Percentiles rank a stretch among this genome's conserved stretches.
Conservation (phyloP, 2,797 vertebrate genomes). For the Danio kyathit region DNA sequence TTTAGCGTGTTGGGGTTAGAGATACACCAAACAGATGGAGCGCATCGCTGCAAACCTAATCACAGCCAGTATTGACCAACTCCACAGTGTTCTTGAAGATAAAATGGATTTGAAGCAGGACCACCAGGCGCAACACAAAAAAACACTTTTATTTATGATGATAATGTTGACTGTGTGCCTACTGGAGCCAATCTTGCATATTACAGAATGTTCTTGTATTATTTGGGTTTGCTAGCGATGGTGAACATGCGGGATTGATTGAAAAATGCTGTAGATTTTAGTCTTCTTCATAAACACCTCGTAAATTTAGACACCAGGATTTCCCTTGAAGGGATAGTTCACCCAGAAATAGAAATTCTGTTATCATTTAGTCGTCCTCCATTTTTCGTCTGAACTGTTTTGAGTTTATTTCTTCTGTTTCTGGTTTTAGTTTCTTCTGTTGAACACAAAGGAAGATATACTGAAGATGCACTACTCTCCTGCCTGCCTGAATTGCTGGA, state of each 20-base stretch:
- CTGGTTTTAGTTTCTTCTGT: too few relatives aligned
- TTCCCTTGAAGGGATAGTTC: neutral
- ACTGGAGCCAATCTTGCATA: neutral
- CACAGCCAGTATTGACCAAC: constrained; percentile 6
- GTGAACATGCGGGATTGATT: neutral
- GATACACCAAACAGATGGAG: constrained; percentile 34
- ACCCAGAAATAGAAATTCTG: too few relatives aligned
- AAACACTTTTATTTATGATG: constrained; percentile 15
- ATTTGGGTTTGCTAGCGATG: constrained; percentile 6
- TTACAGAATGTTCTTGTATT: neutral
- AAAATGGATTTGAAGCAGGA: constrained; percentile 15
- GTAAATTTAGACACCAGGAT: neutral
- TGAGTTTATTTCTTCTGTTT: too few relatives aligned
- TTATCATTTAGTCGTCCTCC: too few relatives aligned
- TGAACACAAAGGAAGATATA: too few relatives aligned
- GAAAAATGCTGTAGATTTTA: neutral
- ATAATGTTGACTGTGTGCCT: constrained; percentile 11
- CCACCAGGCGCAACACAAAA: constrained; percentile 1
- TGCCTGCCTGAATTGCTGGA: too few relatives aligned
- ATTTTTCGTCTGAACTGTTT: too few relatives aligned
- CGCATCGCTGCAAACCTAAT: constrained; percentile 14
- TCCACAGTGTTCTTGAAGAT: neutral
- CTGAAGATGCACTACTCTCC: too few relatives aligned
- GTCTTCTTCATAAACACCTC: neutral
- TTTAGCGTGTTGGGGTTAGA: constrained; percentile 6